Evolutionary conservation across 1,140 invertebrate genomes (phyloP).

Genomic region (Rhagoletis zephyria): DNA sequence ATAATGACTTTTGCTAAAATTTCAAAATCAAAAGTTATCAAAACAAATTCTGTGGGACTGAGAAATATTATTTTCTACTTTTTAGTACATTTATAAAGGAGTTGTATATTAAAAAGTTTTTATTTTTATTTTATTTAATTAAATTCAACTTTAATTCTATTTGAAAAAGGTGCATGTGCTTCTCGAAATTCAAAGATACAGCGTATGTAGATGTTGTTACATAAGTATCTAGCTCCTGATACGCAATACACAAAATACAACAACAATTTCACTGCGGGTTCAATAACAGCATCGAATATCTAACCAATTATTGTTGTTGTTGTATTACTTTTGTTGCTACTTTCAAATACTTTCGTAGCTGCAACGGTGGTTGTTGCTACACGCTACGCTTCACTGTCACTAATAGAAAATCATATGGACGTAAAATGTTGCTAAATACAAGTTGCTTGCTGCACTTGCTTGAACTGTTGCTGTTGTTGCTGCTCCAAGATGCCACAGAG

Average conservation of each 20-base stretch:
- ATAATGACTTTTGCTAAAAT: no score
- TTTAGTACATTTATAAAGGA: no score
- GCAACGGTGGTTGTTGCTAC: neutral
- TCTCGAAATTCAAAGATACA: neutral
- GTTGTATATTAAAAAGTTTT: no score
- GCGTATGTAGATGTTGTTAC: neutral
- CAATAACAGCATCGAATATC: neutral
- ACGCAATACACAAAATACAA: constrained; percentile 6
- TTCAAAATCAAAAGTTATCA: no score
- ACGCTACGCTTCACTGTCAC: neutral
- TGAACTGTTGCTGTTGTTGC: neutral
- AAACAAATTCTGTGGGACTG: no score
- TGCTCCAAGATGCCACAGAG: neutral
- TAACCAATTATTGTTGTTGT: constrained; percentile 8
- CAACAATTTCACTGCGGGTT: neutral
- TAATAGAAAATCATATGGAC: neutral
- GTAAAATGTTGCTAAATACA: neutral
- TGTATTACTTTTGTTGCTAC: constrained; percentile 6
- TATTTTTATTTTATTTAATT: no score
- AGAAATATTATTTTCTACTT: no score
- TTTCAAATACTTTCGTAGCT: neutral
- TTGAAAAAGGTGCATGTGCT: neutral
- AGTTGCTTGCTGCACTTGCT: neutral
- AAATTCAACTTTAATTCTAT: neutral
- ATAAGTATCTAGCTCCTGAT: neutral